Percentiles rank a stretch among this genome's conserved stretches.
Evolutionary conservation across 2,113 vertebrate genomes (phyloP).

Genomic region (Phylloscopus trochiloides): DNA sequence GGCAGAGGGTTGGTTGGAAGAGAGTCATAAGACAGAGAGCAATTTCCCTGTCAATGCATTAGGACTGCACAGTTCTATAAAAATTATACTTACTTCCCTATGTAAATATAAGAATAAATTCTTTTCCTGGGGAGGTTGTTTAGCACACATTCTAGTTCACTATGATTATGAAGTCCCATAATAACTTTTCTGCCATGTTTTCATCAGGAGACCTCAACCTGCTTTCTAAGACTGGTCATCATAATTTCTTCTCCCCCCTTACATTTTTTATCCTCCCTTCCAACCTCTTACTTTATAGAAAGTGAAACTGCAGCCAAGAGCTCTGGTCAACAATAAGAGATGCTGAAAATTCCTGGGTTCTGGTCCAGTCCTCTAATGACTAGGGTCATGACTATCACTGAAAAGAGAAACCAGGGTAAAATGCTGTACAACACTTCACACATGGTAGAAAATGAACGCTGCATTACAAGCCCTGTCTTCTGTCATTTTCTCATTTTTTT

Average conservation of each 20-base stretch:
- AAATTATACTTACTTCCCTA: neutral
- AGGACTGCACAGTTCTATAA: neutral
- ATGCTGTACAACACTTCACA: neutral
- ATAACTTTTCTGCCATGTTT: neutral
- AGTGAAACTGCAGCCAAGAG: neutral
- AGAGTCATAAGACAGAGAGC: neutral
- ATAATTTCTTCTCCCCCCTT: neutral
- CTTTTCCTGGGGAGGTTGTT: neutral
- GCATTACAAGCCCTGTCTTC: neutral
- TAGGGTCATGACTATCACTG: neutral
- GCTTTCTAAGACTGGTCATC: neutral
- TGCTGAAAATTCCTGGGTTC: neutral
- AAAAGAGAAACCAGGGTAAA: neutral
- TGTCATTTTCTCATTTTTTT: neutral
- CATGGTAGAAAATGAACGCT: neutral
- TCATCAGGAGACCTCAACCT: neutral
- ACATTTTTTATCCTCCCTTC: neutral
- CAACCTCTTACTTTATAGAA: neutral
- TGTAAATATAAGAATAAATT: neutral
- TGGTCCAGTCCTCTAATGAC: neutral
- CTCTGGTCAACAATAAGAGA: neutral
- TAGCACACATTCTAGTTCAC: neutral
- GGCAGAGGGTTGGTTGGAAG: neutral
- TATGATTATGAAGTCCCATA: neutral
- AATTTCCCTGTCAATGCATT: neutral